Conservation (phyloP, 1,140 invertebrate genomes). For the Brachionus manjavacas region DNA sequence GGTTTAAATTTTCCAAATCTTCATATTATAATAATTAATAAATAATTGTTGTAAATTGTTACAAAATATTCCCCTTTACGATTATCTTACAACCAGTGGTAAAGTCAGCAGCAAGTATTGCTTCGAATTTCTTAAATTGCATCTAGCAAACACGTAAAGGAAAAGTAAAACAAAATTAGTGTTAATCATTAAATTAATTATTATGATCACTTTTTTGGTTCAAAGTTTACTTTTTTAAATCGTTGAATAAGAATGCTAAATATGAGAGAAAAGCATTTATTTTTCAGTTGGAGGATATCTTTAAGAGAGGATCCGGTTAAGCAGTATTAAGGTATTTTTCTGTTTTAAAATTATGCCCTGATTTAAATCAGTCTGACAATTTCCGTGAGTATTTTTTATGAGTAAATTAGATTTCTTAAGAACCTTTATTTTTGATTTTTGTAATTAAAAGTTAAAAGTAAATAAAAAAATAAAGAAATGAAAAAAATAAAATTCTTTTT, state of each 20-base stretch:
- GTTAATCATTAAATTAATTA: background rate
- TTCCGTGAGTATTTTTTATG: background rate
- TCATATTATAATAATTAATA: constrained; percentile 13
- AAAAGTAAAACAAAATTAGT: background rate
- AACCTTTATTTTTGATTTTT: too few species aligned
- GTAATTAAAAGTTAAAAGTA: too few species aligned
- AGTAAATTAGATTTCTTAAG: too few species aligned
- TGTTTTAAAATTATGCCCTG: background rate
- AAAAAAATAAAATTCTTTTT: too few species aligned
- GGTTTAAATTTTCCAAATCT: background rate
- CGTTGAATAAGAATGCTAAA: background rate
- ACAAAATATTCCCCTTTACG: background rate
- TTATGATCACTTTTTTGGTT: background rate
- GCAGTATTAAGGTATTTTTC: background rate
- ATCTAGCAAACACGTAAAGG: background rate
- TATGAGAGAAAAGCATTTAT: background rate
- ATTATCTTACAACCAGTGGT: background rate
- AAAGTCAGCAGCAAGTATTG: background rate
- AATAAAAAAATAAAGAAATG: too few species aligned
- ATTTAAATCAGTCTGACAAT: background rate
- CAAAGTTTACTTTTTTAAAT: background rate
- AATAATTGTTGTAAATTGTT: background rate
- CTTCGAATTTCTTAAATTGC: background rate
- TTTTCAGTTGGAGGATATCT: background rate
- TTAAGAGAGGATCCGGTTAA: background rate